Base-by-base conservation (phyloP, 2,113 vertebrate species). In the Cettia cetti region DNA sequence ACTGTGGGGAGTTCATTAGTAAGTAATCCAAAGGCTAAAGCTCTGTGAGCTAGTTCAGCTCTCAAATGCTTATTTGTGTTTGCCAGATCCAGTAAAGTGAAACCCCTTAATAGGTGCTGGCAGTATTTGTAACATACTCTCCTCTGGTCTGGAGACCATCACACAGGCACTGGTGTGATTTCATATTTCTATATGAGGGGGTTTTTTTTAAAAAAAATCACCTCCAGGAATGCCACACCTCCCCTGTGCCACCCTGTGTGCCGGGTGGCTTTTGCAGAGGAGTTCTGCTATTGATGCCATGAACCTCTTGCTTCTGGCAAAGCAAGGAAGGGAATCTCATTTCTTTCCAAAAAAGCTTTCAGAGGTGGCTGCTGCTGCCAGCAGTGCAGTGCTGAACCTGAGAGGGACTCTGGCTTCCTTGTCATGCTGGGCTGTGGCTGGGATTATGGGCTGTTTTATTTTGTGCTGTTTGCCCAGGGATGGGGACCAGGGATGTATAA, bases 11-110 rank as follows among this genome's bases (percentile, higher is more conserved):
- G 90, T 94, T 96, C 91, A 92, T 95, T 96, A 96, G 95, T 85
- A 69, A 95, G 81, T 92, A 91, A 95, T 92, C 89, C 91, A 95
- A 97, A 91, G 89, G 84, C 92, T 87, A 94, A 95, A 79, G 74
- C 89, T 79, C 40, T 94, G 60, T 33, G 68, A 94, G 89, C 90
- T 89, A 74, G 79, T 92, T 92, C 92, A 81, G 53, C 79, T 91
- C 80, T 76, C 60, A 80, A 88, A 83, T 2, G 6, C 65, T 89
- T 94, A 79, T 84, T 89, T 81, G 85, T 94, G 80, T 92, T 95
- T 94, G 91, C 91, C 95, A 95, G 83, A 71, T 71, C 79, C 77
- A 91, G 86, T 95, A 94, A 95, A 95, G 86, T 19, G 4, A 96
- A 96, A 94, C 76, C 60, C 86, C 64, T 83, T 94, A 94, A 92